Evolutionary conservation across 1,140 invertebrate species (phyloP).

Genomic region (Wasmannia auropunctata): DNA sequence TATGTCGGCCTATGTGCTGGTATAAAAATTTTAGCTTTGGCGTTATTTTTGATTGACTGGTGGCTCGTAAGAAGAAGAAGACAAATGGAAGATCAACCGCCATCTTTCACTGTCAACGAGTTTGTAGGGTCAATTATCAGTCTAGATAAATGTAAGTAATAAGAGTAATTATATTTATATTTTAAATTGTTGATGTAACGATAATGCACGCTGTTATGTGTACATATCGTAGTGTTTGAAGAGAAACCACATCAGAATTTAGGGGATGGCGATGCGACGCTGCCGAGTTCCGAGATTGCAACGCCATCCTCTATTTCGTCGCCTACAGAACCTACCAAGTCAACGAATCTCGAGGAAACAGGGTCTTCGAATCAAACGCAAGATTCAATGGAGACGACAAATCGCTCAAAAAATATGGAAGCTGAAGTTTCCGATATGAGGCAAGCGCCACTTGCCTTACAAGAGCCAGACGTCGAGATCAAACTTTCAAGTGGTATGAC

Average conservation of each 20-base stretch:
- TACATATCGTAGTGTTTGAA: slow-evolving; percentile 87
- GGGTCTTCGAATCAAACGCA: slow-evolving; percentile 78
- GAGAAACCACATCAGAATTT: slow-evolving; percentile 85
- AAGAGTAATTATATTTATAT: slow-evolving; percentile 13
- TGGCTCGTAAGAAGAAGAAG: slow-evolving; percentile 92
- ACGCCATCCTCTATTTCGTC: slow-evolving; percentile 82
- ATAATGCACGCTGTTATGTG: background rate
- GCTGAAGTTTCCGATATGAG: slow-evolving; percentile 77
- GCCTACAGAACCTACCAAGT: slow-evolving; percentile 82
- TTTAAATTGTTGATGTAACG: background rate
- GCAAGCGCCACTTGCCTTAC: slow-evolving; percentile 68
- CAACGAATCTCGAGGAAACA: slow-evolving; percentile 80
- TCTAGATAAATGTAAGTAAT: slow-evolving; percentile 91
- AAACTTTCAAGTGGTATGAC: slow-evolving; percentile 71
- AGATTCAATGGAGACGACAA: slow-evolving; percentile 69
- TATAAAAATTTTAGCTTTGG: slow-evolving; percentile 95
- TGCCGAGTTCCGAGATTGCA: slow-evolving; percentile 75
- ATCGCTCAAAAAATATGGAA: slow-evolving; percentile 68
- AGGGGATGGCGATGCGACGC: slow-evolving; percentile 74
- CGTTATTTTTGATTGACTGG: slow-evolving; percentile 95
- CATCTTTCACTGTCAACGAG: slow-evolving; percentile 90
- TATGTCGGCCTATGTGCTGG: slow-evolving; percentile 95
- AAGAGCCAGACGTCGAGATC: slow-evolving; percentile 74
- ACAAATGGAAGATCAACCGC: slow-evolving; percentile 90
- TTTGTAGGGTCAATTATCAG: slow-evolving; percentile 95